Evolutionary conservation across 2,113 vertebrate species (phyloP), one percentile per base, ranked within the genome.

Genomic region (Prionailurus viverrinus): DNA sequence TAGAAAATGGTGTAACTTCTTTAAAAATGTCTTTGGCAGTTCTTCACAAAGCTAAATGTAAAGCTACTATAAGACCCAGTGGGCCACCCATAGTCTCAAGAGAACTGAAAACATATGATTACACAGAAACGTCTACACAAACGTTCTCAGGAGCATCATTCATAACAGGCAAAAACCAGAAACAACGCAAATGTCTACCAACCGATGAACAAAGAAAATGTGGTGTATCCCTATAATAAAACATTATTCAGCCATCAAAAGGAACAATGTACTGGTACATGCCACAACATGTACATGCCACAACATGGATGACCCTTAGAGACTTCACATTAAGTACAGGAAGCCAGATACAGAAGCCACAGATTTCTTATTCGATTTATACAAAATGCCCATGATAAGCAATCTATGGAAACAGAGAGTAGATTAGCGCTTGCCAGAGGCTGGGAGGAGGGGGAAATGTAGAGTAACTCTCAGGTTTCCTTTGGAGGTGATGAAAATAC

Each of bases 1-100:
- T 69, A 21, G 10, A 69, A 88, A 51, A 69, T 41, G n/a, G 39
- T 55, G 1, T 45, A n/a, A 53, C 65, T 71, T n/a, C 69, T 90
- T n/a, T n/a, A 41, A 79, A 69, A 58, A 74, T 18, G 3, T n/a
- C 8, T 76, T 36, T 65, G 66, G 27, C 21, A 48, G 4, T 51
- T 96, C 39, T 27, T 94, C 81, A 79, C 27, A 91, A 61, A 80
- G 25, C 39, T 68, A 76, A 82, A 83, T 4, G 13, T 81, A 82
- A 33, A 86, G 58, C 53, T 76, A 82, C 36, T 45, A 7, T 36
- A 88, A 71, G 33, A 86, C 4, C 48, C 36, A 61, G 45, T 0
- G 41, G 45, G 3, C 39, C 13, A 25, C 36, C 29, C 10, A 12
- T 18, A 18, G 18, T 21, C 25, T 19, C 63, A 81, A 27, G 61